Evolutionary conservation across 2,113 vertebrate species (phyloP).

Genomic region (Megatriorchis doriae): DNA sequence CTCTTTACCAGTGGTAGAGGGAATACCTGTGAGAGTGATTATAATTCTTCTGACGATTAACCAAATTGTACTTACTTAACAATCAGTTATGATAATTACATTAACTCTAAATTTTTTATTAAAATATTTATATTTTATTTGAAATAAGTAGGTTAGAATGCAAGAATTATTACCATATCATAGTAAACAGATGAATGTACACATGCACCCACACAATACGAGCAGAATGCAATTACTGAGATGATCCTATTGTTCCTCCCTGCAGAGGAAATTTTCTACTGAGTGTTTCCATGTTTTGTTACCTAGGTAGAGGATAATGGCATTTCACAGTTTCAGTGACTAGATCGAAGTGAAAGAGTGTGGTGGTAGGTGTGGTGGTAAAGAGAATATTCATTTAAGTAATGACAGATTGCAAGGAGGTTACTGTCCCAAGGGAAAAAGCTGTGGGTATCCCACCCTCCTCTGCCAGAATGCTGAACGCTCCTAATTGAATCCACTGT

Average conservation of each 20-base stretch:
- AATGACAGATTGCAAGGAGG: neutral
- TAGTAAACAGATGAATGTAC: neutral
- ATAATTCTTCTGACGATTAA: neutral
- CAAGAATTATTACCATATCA: neutral
- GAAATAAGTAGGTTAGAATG: neutral
- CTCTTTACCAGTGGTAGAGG: neutral
- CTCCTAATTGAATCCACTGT: neutral
- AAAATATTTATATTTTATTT: neutral
- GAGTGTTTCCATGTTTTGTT: neutral
- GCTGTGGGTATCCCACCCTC: neutral
- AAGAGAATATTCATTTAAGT: neutral
- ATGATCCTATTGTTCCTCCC: neutral
- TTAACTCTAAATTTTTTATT: neutral
- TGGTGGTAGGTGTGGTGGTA: neutral
- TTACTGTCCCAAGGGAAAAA: neutral
- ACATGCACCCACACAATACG: rapidly evolving
- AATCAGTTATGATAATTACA: neutral
- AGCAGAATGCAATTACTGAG: neutral
- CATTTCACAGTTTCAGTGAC: neutral
- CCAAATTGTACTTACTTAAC: neutral
- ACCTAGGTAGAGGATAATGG: neutral
- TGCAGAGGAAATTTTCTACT: neutral
- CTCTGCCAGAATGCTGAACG: neutral
- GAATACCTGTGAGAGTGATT: neutral
- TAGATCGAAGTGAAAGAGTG: neutral